A percentile compares a stretch with the other conserved stretches of the same genome.
Evolutionary conservation across 2,797 vertebrate species (phyloP).

Genomic region (Anabacerthia variegaticeps): DNA sequence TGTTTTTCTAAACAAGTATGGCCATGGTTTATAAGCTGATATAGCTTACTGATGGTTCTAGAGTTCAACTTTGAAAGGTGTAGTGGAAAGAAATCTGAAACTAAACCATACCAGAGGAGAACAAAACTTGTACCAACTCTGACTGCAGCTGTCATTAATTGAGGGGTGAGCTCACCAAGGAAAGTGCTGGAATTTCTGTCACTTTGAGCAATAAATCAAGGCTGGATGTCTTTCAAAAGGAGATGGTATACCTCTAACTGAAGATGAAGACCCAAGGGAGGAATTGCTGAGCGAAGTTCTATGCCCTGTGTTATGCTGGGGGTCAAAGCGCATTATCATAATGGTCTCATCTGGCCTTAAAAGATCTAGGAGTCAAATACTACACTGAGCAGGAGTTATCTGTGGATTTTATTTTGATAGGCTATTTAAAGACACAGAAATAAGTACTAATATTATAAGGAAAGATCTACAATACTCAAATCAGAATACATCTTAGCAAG

Average conservation of each 20-base stretch:
- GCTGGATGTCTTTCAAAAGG: background rate
- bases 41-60: accelerated
- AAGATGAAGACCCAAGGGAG: background rate
- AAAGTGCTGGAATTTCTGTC: background rate
- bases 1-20: background rate
- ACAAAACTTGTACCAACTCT: background rate
- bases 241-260: background rate
- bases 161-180: background rate
- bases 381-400: background rate
- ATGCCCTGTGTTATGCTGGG: background rate
- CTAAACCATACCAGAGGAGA: background rate
- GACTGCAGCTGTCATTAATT: background rate
- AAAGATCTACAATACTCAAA: background rate
- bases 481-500: background rate
- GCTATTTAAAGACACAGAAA: slow-evolving; percentile 4
- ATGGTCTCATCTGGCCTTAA: background rate
- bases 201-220: background rate
- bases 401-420: slow-evolving; percentile 13
- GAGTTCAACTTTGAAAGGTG: background rate
- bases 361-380: slow-evolving; percentile 15
- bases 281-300: background rate
- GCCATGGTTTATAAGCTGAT: background rate
- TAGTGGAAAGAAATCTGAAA: background rate
- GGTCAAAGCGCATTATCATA: background rate
- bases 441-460: background rate